Evolutionary conservation across 2,888 invertebrate genomes (phyloP), one percentile per base, ranked within the genome.

Genomic region (Thelaira solivaga): DNA sequence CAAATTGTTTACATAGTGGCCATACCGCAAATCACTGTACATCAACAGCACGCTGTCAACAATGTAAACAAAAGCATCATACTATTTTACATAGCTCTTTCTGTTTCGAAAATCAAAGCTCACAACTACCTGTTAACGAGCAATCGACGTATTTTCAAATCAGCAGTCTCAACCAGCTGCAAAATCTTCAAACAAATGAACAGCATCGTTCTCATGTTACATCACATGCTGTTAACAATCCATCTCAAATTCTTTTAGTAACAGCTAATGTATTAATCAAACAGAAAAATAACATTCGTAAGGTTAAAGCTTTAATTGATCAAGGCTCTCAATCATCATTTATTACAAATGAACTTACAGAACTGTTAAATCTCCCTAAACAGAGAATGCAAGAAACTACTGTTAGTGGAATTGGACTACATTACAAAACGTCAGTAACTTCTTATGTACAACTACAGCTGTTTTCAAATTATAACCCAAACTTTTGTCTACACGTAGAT

Each of bases 331-430:
- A 51, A 51, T 24, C 49, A 26, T 49, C 49, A 22, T 49, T 49
- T 49, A 20, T 49, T 10, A 49, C 49, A 49, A 26, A 4, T 20
- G 26, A 49, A 49, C n/a, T 67, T 34, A 26, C 67, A 6, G 2
- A 73, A 39, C 36, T 18, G 8, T 65, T 67, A 4, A 36, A 55
- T 31, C n/a, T 55, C 34, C 7, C 34, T 4, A 55, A 55, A 55
- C 55, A 55, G 26, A 20, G 51, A 53, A 67, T 39, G 31, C 0
- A 67, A 59, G 22, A 64, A 31, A 53, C 20, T 16, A 11, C 20
- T 26, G 55, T 59, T 18, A 47, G 18, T 26, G 74, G 67, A 57
- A 67, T 74, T 34, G 74, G 74, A 13, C n/a, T n/a, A n/a, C n/a
- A n/a, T n/a, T n/a, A n/a, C n/a, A n/a, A n/a, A n/a, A n/a, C n/a